Percentiles rank a stretch among this genome's conserved stretches.
Evolutionary conservation across 2,888 invertebrate genomes (phyloP).

Genomic region (Leptinotarsa rubiginosa): DNA sequence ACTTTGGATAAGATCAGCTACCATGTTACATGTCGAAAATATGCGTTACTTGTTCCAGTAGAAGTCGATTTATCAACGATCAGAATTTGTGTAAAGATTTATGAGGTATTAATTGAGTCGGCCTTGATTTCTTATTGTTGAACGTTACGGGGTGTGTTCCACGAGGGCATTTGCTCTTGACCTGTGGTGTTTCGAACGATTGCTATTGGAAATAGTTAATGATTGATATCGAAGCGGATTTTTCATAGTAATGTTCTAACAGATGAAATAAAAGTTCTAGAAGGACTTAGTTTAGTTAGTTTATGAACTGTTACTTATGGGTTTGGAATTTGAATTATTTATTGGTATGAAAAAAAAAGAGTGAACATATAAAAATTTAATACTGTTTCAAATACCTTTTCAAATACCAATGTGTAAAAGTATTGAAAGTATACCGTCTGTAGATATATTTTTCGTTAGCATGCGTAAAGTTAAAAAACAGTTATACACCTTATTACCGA

Average conservation of each 20-base stretch:
- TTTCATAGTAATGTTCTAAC: background rate
- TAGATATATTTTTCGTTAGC: no score
- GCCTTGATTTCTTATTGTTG: slow-evolving; percentile 8
- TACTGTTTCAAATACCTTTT: no score
- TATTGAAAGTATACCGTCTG: no score
- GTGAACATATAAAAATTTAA: no score
- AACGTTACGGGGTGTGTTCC: slow-evolving; percentile 2
- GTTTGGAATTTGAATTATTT: no score
- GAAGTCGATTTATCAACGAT: slow-evolving; percentile 22
- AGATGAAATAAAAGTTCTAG: background rate
- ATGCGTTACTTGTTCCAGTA: slow-evolving; percentile 21
- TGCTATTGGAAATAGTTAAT: background rate
- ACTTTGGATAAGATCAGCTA: slow-evolving; percentile 21
- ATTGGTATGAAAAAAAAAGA: no score
- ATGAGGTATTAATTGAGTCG: slow-evolving; percentile 13
- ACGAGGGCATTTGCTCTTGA: slow-evolving; percentile 14
- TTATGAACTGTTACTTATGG: no score
- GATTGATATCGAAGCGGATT: background rate
- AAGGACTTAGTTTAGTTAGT: no score
- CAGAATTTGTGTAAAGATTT: slow-evolving; percentile 12
- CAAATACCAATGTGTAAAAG: no score
- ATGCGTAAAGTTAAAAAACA: no score
- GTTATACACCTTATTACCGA: no score
- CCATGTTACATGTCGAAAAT: slow-evolving; percentile 23
- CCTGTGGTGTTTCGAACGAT: background rate